These are phyloP conservation scores for Montipora capricornis DNA, from an alignment of 64 coral and sea anemone species.

Conservation along the genomic window DNA sequence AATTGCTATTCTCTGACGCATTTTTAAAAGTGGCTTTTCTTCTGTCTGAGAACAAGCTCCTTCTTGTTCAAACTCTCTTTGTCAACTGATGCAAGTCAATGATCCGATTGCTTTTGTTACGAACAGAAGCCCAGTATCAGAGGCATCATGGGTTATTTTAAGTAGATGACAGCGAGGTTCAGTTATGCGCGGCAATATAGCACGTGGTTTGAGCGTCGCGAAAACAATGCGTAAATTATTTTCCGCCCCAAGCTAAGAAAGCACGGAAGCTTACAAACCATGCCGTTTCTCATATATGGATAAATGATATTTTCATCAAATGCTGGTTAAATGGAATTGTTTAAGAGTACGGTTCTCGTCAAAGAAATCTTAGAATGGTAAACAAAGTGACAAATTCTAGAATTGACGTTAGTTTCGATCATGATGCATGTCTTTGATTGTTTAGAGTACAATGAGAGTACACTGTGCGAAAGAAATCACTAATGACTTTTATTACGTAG, in stretches of 20 bases:
- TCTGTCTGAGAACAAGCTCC: conserved; percentile 8
- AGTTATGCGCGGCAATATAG: background rate
- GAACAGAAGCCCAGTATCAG: too few species aligned
- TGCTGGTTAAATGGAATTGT: background rate
- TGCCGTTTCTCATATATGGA: background rate
- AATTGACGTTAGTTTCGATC: background rate
- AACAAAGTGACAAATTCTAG: background rate
- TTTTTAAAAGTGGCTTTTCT: background rate
- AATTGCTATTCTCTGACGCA: conserved; percentile 31
- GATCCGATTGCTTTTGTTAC: conserved; percentile 13
- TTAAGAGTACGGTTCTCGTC: background rate
- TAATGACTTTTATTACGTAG: too few species aligned
- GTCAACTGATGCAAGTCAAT: background rate
- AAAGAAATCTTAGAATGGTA: background rate
- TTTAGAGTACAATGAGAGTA: too few species aligned
- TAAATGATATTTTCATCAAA: background rate
- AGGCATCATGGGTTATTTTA: background rate
- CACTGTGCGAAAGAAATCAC: too few species aligned
- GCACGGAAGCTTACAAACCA: background rate
- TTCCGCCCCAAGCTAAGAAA: too few species aligned
- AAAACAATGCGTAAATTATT: background rate
- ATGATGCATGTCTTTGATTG: background rate
- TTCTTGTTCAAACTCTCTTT: background rate
- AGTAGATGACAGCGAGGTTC: conserved; percentile 1
- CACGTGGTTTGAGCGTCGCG: background rate